Base-by-base conservation (phyloP, 2,888 invertebrate species). In the Lochmaea crataegi region DNA sequence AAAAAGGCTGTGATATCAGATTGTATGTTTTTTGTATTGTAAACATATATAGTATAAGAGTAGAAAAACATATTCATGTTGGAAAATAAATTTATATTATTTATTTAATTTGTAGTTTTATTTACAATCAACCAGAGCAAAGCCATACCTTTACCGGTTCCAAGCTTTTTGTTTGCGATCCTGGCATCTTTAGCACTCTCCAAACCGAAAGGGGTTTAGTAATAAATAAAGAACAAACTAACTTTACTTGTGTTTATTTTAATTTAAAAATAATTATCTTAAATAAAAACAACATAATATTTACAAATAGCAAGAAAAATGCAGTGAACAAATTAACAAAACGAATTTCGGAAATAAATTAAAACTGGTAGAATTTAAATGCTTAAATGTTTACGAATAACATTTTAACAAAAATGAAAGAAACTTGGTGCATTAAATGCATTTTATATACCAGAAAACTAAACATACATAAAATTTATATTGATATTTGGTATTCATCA, bases 1-100 rank as follows among this genome's bases (percentile, higher is more conserved):
- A 70, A 80, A 82, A 80, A 60, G 84, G 82, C 85, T 85, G 85
- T 85, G 85, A 85, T 85, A 85, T 66, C 67, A 73, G 65, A 76
- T 69, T 79, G 78, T 78, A 75, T 76, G 69, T 70, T 78, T 77
- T 80, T 79, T 80, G 77, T 79, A 79, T 79, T 63, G 71, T 76
- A 70, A 71, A 72, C 66, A 76, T 76, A 38, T 22, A 70, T 78
- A 75, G 75, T 76, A 75, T 76, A 79, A 74, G 73, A 71, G 70
- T 73, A 77, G 70, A 53, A 53, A 11, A 53, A 77, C 72, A 75
- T 76, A 77, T 76, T 78, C 73, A 78, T 78, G 77, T 79, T 78
- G 75, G 32, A 65, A 68, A 77, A 79, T 80, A 79, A 79, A 78
- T 78, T 79, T 79, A 75, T 77, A 80, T 69, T 76, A 72, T 74